These are phyloP conservation scores for Neoaliturus tenellus DNA, from an alignment of 2,888 invertebrate species.

Conservation along the genomic window DNA sequence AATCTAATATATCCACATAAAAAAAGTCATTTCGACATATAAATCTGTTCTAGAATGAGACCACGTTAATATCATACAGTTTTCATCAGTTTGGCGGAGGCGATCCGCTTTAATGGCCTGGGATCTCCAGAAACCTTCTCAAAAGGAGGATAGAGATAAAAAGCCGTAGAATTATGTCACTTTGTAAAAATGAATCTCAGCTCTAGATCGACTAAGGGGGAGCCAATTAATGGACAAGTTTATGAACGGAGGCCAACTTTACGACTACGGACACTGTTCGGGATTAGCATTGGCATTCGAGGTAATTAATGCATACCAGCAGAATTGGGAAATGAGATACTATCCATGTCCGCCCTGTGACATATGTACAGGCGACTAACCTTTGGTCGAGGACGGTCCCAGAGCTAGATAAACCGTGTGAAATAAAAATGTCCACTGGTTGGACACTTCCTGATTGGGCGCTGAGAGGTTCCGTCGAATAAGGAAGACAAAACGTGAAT, in stretches of 20 bases:
- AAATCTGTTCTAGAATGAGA: not conserved
- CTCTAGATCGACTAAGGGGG: not conserved
- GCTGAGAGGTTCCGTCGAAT: not conserved
- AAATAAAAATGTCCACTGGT: not conserved
- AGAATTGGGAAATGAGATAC: conserved; percentile 3
- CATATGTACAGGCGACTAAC: not conserved
- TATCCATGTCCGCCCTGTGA: not conserved
- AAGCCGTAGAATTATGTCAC: conserved; percentile 16
- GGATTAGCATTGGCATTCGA: conserved; percentile 16
- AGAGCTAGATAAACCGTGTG: not conserved
- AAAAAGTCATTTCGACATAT: not conserved
- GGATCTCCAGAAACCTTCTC: not conserved
- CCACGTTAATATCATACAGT: not conserved
- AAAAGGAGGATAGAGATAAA: not conserved
- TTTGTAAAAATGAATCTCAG: conserved; percentile 32
- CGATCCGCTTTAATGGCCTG: not conserved
- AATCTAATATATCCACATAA: not conserved
- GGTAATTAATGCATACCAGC: conserved; percentile 25
- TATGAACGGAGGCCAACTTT: not conserved
- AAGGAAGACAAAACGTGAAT: too few relatives aligned
- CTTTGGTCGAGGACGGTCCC: not conserved
- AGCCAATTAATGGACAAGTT: conserved; percentile 33
- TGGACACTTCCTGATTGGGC: not conserved
- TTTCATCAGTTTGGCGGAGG: not conserved
- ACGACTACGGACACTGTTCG: not conserved